Evolutionary conservation across 30 jellyfish, hydroid and myxozoan genomes (phyloP).

Genomic region (Phacellophora camtschatica): DNA sequence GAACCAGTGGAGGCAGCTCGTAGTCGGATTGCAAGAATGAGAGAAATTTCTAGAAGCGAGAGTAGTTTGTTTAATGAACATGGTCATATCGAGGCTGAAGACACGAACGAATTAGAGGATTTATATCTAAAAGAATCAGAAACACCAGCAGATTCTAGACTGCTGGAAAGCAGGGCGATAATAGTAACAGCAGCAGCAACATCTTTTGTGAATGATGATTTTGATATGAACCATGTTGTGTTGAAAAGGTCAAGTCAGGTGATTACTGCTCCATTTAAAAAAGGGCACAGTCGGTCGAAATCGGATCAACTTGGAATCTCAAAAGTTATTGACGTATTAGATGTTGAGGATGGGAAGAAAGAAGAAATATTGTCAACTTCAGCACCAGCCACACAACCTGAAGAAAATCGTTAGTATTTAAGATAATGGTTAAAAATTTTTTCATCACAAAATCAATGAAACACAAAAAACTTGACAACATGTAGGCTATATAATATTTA

Average conservation of each 20-base stretch:
- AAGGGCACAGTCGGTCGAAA: slow-evolving; percentile 93
- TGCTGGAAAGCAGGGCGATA: neutral
- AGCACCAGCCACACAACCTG: slow-evolving; percentile 59
- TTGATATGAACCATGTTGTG: neutral
- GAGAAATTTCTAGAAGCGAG: slow-evolving; percentile 86
- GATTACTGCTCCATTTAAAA: slow-evolving; percentile 54
- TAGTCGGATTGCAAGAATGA: slow-evolving; percentile 64
- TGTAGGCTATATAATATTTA: too few species aligned
- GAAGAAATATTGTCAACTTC: slow-evolving; percentile 61
- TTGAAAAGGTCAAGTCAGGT: slow-evolving; percentile 38
- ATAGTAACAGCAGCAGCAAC: neutral
- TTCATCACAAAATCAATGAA: too few species aligned
- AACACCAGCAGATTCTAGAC: neutral
- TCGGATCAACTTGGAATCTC: slow-evolving; percentile 86
- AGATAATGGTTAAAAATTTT: neutral
- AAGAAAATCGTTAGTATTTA: slow-evolving; percentile 35
- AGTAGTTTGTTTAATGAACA: slow-evolving; percentile 69
- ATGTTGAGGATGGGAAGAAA: slow-evolving; percentile 12
- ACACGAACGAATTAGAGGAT: neutral
- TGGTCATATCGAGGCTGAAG: slow-evolving; percentile 33
- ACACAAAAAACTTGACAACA: too few species aligned
- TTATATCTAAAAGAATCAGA: neutral
- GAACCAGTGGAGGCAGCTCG: slow-evolving; percentile 61
- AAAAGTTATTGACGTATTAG: slow-evolving; percentile 9
- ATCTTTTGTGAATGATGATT: neutral